These are phyloP conservation scores for Lamellibrachia satsuma DNA, from an alignment of 2,888 invertebrate species.

Conservation along the genomic window DNA sequence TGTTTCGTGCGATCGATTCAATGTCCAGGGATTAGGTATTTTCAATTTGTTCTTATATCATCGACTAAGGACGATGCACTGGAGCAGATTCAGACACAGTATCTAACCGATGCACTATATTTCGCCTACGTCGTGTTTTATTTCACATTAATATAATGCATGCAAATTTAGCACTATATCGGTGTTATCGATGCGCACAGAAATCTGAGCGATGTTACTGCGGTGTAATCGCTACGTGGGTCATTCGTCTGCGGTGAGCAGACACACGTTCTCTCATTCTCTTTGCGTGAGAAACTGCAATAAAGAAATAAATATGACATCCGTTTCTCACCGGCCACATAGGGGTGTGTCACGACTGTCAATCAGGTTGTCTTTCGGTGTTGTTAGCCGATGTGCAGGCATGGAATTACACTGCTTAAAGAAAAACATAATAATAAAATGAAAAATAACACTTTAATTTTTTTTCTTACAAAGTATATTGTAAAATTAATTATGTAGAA, in stretches of 20 bases:
- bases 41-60: not conserved
- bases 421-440: not conserved
- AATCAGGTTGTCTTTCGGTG: not conserved
- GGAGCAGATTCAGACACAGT: not conserved
- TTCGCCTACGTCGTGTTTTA: not conserved
- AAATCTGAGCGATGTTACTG: not conserved
- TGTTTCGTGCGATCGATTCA: not conserved
- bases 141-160: not conserved
- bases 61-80: not conserved
- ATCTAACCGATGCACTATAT: not conserved
- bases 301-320: not conserved
- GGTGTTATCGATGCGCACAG: constrained; percentile 10
- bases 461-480: too few species aligned
- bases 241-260: not conserved
- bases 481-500: too few species aligned
- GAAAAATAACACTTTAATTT: too few species aligned
- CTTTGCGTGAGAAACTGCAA: not conserved
- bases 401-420: not conserved
- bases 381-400: not conserved
- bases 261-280: not conserved
- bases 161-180: not conserved
- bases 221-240: not conserved
- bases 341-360: not conserved
- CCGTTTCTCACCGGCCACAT: not conserved
- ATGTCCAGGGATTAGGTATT: not conserved